Base-by-base conservation (phyloP, 2,113 vertebrate species). In the Herpailurus yagouaroundi region DNA sequence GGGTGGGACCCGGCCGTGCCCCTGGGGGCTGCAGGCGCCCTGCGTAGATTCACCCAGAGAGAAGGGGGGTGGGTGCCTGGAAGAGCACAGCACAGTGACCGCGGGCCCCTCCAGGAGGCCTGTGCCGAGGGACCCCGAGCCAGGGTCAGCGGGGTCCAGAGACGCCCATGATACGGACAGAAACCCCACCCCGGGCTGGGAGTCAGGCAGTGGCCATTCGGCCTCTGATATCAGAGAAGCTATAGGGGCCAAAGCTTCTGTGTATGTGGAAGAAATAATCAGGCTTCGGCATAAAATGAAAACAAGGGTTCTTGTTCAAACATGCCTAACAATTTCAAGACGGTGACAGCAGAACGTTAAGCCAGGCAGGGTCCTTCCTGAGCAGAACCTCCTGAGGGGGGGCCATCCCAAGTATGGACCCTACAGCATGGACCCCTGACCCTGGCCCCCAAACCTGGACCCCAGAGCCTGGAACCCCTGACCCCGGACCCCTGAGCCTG, bases 301-400 rank as follows among this genome's bases (percentile, higher is more conserved):
- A 41, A 19, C 0, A 0, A 21, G 29, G 6, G 11, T 9, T 57
- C 10, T 21, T 29, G 23, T 18, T 15, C 2, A 11, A 41, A 45
- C 12, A 4, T 8, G 1, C 3, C 18, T 29, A 2, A 64, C 29
- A 77, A 0, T 66, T n/a, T 41, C 5, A 7, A 74, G 45, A 25
- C 8, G 79, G 21, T 0, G 15, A 74, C 7, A 21, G 64, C 38
- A 88, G 31, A 63, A 55, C 6, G 4, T 36, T 29, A 48, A 13
- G 27, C 41, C 31, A 36, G 36, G 73, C 8, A 12, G 4, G 18
- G 48, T 3, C 60, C 27, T 27, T 12, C 11, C 8, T 55, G 52
- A 33, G 45, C 29, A 27, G 25, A 27, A 63, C 25, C 3, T 27
- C n/a, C 18, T 4, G 18, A 36, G 18, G 18, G 21, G 2, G n/a